Base-by-base conservation (phyloP, 92 coral and sea anemone species). In the Siderastrea siderea region DNA sequence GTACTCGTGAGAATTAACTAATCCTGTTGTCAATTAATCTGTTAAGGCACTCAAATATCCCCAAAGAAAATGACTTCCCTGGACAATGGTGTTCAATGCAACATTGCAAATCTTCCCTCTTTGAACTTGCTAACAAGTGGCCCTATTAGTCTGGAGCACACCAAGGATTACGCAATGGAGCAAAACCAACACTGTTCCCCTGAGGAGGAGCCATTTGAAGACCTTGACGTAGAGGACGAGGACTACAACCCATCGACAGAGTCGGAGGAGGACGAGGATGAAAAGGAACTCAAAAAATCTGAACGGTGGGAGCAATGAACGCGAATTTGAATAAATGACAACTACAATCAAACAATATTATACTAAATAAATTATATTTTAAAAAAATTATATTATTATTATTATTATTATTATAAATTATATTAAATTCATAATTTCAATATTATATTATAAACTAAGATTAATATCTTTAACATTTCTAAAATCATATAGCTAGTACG, bases 21-120 rank as follows among this genome's bases (percentile, higher is more conserved):
- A 5, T 47, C 17, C 52, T n/a, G 53, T 7, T 52, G 26, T 62
- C 49, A 17, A 44, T 57, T 54, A 14, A 15, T 54, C 13, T 45
- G 1, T 78, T 68, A 5, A 82, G 79, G 86, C 9, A 82, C 78
- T 4, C 86, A 82, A 60, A 50, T 69, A 19, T 7, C 68, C 12
- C 13, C 75, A 16, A 80, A 14, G 57, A 50, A 50, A 7, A 11
- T 11, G 4, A 46, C 15, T 9, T 43, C 6, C 4, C 1, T 47
- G 3, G 79, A 69, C n/a, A 43, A 59, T 71, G 86, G 78, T 47
- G 2, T 16, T 1, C 86, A 69, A 78, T 70, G 79, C 53, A 71
- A 82, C 69, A 69, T 71, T 45, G 78, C 26, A 45, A 46, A 82
- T 26, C 86, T 55, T 6, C 86, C 78, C 43, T 45, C 55, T 0